Percentiles rank a stretch among this genome's conserved stretches.
Evolutionary conservation across 2,113 vertebrate genomes (phyloP).

Genomic region (Diadophis punctatus): DNA sequence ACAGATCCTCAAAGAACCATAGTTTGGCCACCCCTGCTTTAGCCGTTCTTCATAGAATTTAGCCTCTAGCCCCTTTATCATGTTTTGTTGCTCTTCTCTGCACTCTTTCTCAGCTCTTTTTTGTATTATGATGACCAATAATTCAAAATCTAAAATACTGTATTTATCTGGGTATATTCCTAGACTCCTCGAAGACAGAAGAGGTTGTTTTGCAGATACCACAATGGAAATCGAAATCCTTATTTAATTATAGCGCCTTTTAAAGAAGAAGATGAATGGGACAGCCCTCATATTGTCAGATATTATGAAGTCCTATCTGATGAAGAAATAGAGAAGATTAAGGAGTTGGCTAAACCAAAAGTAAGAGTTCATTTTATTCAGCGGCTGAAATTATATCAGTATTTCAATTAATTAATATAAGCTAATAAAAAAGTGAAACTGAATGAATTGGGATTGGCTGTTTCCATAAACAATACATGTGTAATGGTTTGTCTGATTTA

Average conservation of each 20-base stretch:
- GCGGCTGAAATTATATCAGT: not conserved
- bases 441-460: not conserved
- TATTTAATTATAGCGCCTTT: slow-evolving; percentile 88
- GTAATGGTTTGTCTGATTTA: not conserved
- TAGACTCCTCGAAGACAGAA: slow-evolving; percentile 83
- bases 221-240: slow-evolving; percentile 78
- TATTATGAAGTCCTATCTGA: slow-evolving; percentile 84
- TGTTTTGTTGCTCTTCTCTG: not conserved
- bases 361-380: slow-evolving; percentile 67
- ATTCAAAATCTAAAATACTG: not conserved
- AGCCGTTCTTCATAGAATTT: not conserved
- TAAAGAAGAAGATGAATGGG: slow-evolving; percentile 96
- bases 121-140: not conserved
- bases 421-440: not conserved
- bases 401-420: not conserved
- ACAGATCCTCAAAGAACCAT: no score
- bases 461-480: not conserved
- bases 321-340: slow-evolving; percentile 88
- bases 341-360: slow-evolving; percentile 89
- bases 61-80: not conserved
- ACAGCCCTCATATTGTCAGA: slow-evolving; percentile 90
- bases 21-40: no score
- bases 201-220: slow-evolving; percentile 89
- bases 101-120: not conserved
- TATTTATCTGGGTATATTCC: not conserved